Evolutionary conservation across 2,113 vertebrate genomes (phyloP), one percentile per base, ranked within the genome.

Genomic region (Notothenia coriiceps): DNA sequence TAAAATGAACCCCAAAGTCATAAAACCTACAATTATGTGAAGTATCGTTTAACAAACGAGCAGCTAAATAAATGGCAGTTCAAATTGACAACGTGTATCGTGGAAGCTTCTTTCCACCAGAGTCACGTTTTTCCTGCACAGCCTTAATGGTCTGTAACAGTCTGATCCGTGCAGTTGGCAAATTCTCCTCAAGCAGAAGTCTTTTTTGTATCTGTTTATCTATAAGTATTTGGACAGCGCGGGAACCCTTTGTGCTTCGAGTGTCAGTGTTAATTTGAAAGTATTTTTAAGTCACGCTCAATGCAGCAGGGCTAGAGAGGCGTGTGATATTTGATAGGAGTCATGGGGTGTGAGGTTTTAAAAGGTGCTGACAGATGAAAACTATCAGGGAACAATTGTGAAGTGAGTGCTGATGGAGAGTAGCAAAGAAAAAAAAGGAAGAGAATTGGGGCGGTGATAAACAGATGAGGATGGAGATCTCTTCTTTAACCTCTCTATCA

Each of bases 331-430:
- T 54, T 49, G 55, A 84, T 67, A 18, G 47, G 8, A 57, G 46
- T 52, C 2, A n/a, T 46, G 8, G 3, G 49, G 54, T 15, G 20
- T 5, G 63, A 49, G 17, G 25, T 50, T 56, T 71, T 49, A 10
- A 62, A 65, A 67, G 70, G 29, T 5, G 65, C 35, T 55, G 77
- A 82, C 52, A 52, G 72, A 78, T 20, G 50, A 79, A 67, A 80
- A 70, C 18, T 5, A 70, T 71, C 43, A 56, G 51, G 43, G 47
- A 80, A 55, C 40, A 51, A 43, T 73, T 71, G 73, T 46, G 44
- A 72, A 63, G 47, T 17, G 55, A 47, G 17, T 13, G 55, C 40
- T 17, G 60, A 47, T 17, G 10, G 55, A 49, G n/a, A 46, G 14
- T 5, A 25, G 56, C 51, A 51, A 2, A 52, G 35, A 67, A 33